Base-by-base conservation (phyloP, 1,140 invertebrate genomes). In the Marisa cornuarietis region DNA sequence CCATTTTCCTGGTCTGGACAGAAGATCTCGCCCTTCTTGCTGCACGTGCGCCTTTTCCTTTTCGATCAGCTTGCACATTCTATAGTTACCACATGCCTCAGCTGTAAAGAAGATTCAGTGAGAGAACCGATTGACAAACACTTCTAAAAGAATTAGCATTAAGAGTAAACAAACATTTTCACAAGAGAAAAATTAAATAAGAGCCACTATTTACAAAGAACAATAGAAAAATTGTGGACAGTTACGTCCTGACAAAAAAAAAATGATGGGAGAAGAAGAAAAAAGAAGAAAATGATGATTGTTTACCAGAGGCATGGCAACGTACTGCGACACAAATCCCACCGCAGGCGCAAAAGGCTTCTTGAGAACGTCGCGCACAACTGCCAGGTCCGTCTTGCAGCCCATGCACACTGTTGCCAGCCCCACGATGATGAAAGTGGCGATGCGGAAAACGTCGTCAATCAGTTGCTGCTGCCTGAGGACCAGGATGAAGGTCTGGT, bases 301-400 rank as follows among this genome's bases (percentile, higher is more conserved):
- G 89, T 87, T 85, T 83, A 91, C 88, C 84, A 90, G 24, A 14
- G 90, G 90, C 88, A 91, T 91, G 49, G 90, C 81, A 13, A 88
- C 52, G 80, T 88, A 91, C 83, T 91, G 90, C 22, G 85, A 86
- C 26, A 83, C 68, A 66, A 91, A 90, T 3, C 90, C 90, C 62
- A 89, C 85, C 6, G 83, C 52, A 10, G 90, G 90, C 1, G 88
- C 87, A 10, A 89, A 54, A 2, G 90, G 90, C 82, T 81, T 81
- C 71, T 81, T 85, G 9, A 91, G 74, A 18, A 90, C 85, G 26
- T 83, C 79, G 58, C 84, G 85, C 52, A 91, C 84, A n/a, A 90
- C 80, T 11, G 81, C 58, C n/a, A 90, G 61, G 63, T 91, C 87
- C 13, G 91, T 79, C 71, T 87, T 85, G 65, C 86, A 86, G 0